Evolutionary conservation across 2,888 invertebrate genomes (phyloP).

Genomic region (Catocala nupta): DNA sequence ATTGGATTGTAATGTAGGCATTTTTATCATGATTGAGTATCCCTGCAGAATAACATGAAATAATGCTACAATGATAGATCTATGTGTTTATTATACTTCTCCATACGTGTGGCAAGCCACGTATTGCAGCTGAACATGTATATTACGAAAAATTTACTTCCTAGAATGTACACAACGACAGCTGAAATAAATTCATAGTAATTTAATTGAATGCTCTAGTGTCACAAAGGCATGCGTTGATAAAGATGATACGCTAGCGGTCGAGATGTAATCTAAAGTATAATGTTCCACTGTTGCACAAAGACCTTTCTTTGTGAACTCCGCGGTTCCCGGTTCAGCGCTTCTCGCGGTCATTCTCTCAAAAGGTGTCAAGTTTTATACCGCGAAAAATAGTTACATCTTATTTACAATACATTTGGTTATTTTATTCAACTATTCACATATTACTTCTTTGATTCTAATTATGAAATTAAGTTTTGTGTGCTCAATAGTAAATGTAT

Average conservation of each 20-base stretch:
- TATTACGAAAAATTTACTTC: too few species aligned
- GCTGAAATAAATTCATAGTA: neutral
- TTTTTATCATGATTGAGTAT: too few species aligned
- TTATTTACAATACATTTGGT: neutral
- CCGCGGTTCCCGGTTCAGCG: conserved; percentile 38
- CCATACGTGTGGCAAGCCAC: too few species aligned
- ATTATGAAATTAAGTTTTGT: too few species aligned
- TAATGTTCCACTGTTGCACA: conserved; percentile 37
- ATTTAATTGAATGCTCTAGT: neutral
- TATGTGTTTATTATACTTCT: too few species aligned
- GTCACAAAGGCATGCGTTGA: conserved; percentile 5
- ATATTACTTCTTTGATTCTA: neutral
- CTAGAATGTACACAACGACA: too few species aligned
- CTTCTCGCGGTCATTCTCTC: conserved; percentile 33
- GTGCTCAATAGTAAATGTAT: neutral
- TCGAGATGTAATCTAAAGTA: conserved; percentile 39
- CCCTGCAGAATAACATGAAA: too few species aligned
- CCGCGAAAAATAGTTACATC: neutral
- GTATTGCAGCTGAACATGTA: too few species aligned
- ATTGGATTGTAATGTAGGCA: too few species aligned
- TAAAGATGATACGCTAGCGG: conserved; percentile 1
- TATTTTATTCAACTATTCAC: neutral
- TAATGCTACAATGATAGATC: too few species aligned
- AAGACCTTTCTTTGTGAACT: conserved; percentile 32
- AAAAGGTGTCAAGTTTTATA: conserved; percentile 33